Percentiles rank a stretch among this genome's conserved stretches.
These are phyloP conservation scores for Glaucopsyche alexis DNA, from an alignment of 2,888 invertebrate species.

Conservation along the genomic window DNA sequence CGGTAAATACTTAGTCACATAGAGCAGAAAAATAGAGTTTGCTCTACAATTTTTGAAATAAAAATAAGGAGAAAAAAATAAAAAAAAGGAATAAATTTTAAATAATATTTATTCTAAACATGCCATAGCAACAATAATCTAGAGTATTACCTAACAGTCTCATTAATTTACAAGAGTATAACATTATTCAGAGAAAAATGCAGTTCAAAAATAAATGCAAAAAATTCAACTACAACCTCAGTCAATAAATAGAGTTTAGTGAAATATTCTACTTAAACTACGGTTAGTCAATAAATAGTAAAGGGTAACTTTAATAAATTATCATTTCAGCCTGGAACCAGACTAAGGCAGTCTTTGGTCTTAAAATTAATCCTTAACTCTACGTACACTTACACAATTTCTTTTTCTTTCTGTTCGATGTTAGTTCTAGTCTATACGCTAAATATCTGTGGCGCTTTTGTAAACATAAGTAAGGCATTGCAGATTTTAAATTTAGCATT, in stretches of 20 bases:
- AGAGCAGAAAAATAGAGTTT: background rate
- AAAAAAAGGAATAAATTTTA: constrained; percentile 47
- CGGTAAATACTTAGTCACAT: no score
- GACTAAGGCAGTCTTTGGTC: constrained; percentile 74
- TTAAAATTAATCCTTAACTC: constrained; percentile 58
- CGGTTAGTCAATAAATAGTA: constrained; percentile 73
- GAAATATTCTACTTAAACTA: constrained; percentile 52
- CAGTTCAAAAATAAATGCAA: constrained; percentile 65
- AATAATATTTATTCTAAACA: constrained; percentile 64
- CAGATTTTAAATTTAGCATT: constrained; percentile 41
- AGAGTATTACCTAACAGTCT: constrained; percentile 78
- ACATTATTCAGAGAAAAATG: constrained; percentile 68
- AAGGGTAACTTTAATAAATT: constrained; percentile 78
- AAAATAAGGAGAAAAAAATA: constrained; percentile 39
- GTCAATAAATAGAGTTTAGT: constrained; percentile 38
- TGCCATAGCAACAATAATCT: constrained; percentile 64
- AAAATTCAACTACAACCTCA: constrained; percentile 47
- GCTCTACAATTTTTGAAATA: background rate
- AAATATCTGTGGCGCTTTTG: constrained; percentile 62
- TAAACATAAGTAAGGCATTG: constrained; percentile 45
- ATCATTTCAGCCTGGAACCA: constrained; percentile 55
- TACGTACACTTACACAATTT: constrained; percentile 45
- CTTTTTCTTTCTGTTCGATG: constrained; percentile 69
- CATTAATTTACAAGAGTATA: constrained; percentile 76
- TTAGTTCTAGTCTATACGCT: constrained; percentile 63